Evolutionary conservation across 2,797 vertebrate genomes (phyloP), one percentile per base, ranked within the genome.

Genomic region (Tinamus major): DNA sequence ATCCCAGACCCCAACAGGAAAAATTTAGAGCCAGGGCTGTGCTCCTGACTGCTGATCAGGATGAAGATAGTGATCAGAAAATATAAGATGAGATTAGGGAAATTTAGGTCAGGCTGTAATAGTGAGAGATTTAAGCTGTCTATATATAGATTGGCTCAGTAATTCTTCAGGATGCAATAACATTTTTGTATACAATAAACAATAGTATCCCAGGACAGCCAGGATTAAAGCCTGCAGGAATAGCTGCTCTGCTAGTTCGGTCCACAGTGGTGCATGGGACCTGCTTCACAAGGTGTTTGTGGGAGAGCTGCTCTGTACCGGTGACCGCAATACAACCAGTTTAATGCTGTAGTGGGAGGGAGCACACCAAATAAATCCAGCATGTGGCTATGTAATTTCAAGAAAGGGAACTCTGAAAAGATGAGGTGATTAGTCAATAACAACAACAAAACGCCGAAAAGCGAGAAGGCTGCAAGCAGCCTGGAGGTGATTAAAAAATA

Each of bases 401-500:
- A 96, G 95, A 96, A 96, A 89, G 89, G 91, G 94, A 96, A 62
- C 85, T 93, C 96, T 96, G 96, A 96, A 97, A 96, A 97, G 97
- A 93, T 94, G 90, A 96, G 94, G 94, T 94, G 68, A 84, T 95
- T 94, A 93, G 96, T 95, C 96, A 97, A 97, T 94, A 97, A 97
- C 92, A 95, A 91, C 94, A 96, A 93, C 69, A 97, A 96, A 97
- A 94, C 53, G 96, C 55, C 93, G 96, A 96, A 97, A 94, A 96
- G 95, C 94, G 93, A 97, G 95, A 96, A 97, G 97, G 92, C 95
- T 94, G 96, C 88, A 79, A 96, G 96, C 94, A 93, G 95, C 95
- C 97, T 97, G 97, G 97, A 96, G 93, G 94, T 1, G 87, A 96
- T 97, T 98, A 97, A 96, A 97, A 97, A 97, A 95, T 85, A 87